phyloP scores from a whole-genome alignment of 2,888 invertebrate genomes.

The Scaptomyza cyrtandrae region DNA sequence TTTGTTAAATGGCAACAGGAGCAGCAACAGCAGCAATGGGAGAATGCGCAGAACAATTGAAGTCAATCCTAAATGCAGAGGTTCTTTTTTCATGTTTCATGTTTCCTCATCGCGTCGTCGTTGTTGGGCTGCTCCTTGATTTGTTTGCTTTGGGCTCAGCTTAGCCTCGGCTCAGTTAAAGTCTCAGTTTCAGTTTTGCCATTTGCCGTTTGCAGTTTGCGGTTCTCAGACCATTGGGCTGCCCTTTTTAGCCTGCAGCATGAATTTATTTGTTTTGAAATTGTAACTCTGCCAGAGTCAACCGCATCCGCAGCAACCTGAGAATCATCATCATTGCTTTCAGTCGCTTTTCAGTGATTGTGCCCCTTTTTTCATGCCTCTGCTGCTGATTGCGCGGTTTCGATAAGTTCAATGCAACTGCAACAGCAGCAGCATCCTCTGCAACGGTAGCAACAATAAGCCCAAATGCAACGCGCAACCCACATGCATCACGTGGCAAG shows the following conservation, averaged over 20 bases:
- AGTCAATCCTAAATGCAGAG: conserved; percentile 70
- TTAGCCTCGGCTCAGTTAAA: conserved; percentile 16
- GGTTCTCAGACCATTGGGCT: conserved; percentile 56
- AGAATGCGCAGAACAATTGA: conserved; percentile 65
- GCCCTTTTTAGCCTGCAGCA: conserved; percentile 77
- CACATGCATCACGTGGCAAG: conserved; percentile 58
- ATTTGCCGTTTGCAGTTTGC: conserved; percentile 36
- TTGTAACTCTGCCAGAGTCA: conserved; percentile 71
- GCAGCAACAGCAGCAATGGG: conserved; percentile 36
- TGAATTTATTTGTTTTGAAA: conserved; percentile 80
- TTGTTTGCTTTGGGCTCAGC: conserved; percentile 67
- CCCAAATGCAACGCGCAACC: conserved; percentile 19
- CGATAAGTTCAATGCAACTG: conserved; percentile 69
- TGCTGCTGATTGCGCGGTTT: conserved; percentile 74
- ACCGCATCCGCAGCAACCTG: conserved; percentile 48
- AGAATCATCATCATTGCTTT: conserved; percentile 47
- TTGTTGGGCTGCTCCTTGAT: conserved; percentile 69
- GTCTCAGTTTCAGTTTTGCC: conserved; percentile 33
- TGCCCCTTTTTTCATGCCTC: conserved; percentile 33
- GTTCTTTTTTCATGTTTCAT: conserved; percentile 32
- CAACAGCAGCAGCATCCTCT: conserved; percentile 49
- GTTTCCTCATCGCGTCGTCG: conserved; percentile 39
- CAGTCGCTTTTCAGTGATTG: conserved; percentile 64
- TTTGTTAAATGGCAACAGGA: conserved; percentile 58
- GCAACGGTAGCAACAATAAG: conserved; percentile 42